Conservation (phyloP, 2,888 invertebrate genomes). For the Eumacrocentrus americanus region DNA sequence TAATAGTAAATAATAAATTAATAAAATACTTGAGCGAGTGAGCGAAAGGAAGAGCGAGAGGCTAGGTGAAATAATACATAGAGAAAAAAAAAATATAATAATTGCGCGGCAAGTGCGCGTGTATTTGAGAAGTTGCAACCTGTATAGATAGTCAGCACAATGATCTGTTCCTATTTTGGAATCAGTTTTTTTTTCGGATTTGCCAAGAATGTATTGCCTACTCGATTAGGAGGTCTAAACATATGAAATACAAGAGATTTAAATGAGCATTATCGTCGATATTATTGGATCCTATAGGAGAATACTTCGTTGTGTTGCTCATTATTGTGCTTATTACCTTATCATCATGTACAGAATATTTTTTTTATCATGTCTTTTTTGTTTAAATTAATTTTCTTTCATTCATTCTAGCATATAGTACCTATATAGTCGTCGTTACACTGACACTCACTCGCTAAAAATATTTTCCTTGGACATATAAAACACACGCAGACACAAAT, state of each 20-base stretch:
- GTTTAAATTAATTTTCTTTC: constrained; percentile 8
- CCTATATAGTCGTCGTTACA: constrained; percentile 8
- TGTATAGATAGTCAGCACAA: constrained; percentile 59
- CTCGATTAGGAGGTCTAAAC: constrained; percentile 28
- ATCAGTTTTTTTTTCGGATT: constrained; percentile 56
- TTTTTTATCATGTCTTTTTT: neutral
- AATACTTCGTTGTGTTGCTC: constrained; percentile 16
- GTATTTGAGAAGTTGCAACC: constrained; percentile 49
- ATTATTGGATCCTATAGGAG: neutral
- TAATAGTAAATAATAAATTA: constrained; percentile 24
- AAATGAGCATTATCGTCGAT: constrained; percentile 26
- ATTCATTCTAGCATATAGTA: constrained; percentile 8
- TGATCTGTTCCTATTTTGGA: constrained; percentile 58
- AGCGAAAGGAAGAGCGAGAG: constrained; percentile 23
- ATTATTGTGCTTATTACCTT: no score
- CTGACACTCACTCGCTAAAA: constrained; percentile 34
- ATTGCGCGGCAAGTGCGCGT: neutral
- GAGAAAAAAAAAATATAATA: constrained; percentile 7
- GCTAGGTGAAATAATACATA: constrained; percentile 8
- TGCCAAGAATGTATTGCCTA: constrained; percentile 49
- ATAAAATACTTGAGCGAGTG: constrained; percentile 38
- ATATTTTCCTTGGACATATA: constrained; percentile 29
- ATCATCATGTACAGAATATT: neutral
- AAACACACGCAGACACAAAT: constrained; percentile 30
- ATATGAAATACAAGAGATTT: constrained; percentile 36